Conservation (phyloP, 2,113 vertebrate species). For the Jacana jacana region DNA sequence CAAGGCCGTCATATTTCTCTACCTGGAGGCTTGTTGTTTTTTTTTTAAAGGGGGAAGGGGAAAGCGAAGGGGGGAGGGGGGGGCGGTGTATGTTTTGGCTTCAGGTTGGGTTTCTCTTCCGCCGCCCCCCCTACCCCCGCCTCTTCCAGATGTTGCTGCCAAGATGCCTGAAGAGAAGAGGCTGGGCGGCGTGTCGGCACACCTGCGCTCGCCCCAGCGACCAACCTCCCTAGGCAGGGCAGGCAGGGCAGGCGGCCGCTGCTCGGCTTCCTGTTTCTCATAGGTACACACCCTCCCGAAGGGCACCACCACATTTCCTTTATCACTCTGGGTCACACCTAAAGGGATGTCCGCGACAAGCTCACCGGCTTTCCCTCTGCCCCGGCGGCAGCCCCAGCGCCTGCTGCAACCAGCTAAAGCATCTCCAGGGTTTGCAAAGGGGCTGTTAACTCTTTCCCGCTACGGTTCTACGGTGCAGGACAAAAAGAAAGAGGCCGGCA, state of each 20-base stretch:
- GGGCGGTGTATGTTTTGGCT: not conserved
- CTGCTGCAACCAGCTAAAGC: not conserved
- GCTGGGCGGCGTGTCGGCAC: slow-evolving; percentile 44
- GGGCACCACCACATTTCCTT: slow-evolving; percentile 77
- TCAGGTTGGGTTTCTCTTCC: not conserved
- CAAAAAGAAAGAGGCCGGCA: slow-evolving; percentile 24
- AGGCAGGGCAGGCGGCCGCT: slow-evolving; percentile 24
- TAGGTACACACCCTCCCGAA: slow-evolving; percentile 77
- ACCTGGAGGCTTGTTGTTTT: not conserved
- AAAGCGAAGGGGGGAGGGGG: not conserved
- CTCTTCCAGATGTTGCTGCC: slow-evolving; percentile 42
- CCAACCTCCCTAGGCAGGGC: slow-evolving; percentile 27
- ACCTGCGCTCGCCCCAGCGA: slow-evolving; percentile 68
- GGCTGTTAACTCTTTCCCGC: not conserved
- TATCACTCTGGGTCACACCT: slow-evolving; percentile 74
- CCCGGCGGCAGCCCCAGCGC: not conserved
- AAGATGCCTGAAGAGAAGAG: slow-evolving; percentile 34
- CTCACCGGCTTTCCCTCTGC: not conserved
- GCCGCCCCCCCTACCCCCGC: no score
- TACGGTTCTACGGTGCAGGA: not conserved
- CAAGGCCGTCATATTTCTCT: slow-evolving; percentile 83
- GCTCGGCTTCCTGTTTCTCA: slow-evolving; percentile 78
- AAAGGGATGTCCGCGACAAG: slow-evolving; percentile 41
- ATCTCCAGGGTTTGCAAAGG: not conserved
- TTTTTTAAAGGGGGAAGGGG: not conserved